Base-by-base conservation (phyloP, 2,113 vertebrate genomes). In the Sinocyclocheilus anophthalmus region DNA sequence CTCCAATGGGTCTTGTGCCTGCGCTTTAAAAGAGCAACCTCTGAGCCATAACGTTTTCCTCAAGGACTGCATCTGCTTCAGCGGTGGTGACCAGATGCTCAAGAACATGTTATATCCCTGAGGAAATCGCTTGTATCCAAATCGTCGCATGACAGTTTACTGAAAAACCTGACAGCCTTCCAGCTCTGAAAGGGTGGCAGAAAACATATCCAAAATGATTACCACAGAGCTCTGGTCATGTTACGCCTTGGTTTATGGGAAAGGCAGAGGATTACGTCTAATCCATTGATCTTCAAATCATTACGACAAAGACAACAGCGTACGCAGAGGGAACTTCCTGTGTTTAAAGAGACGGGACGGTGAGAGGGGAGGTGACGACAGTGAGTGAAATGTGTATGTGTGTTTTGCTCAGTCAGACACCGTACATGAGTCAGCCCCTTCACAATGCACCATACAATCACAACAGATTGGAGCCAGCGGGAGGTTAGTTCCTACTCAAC, bases 261-360 rank as follows among this genome's bases (percentile, higher is more conserved):
- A 92, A 90, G 89, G 82, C 81, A 22, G 90, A 89, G 82, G 91
- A 91, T 93, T 94, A 94, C 93, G 92, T 93, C 94, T 95, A 95
- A 94, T 93, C 93, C 92, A 92, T 87, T 94, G 92, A 94, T 94
- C 90, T 93, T 93, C 93, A 93, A 93, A 95, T 93, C 92, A 90
- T 94, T 94, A 94, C 92, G 89, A 85, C 90, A 94, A 93, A 93
- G 91, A 94, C 93, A 94, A 95, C 94, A 95, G 93, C 93, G 92
- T 93, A 93, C 92, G 90, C 84, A 81, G 91, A 93, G 92, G 91
- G 92, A 91, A 95, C 94, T 95, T 95, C 94, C 94, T 95, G 94
- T 94, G 94, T 95, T 95, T 94, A 95, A 92, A 94, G 91, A 94
- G 93, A 90, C 89, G 83, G 78, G 88, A 88, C 86, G 88, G 92